These are phyloP conservation scores for Nothocercus nigrocapillus DNA, from an alignment of 2,113 vertebrate species.

Conservation along the genomic window DNA sequence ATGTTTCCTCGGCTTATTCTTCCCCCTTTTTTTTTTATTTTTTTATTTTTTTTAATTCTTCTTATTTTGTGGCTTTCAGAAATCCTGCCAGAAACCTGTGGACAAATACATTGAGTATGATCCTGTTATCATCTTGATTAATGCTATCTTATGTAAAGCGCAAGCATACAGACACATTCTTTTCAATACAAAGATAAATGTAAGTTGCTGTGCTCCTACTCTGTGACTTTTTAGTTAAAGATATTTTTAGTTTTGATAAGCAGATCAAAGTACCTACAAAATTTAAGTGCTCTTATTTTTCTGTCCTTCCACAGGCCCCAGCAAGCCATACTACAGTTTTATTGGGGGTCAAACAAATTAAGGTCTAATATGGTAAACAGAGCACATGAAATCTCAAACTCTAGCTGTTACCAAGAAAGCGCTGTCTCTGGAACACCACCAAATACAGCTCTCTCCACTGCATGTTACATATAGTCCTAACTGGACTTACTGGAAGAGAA, in stretches of 20 bases:
- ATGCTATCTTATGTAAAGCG: slow-evolving; percentile 94
- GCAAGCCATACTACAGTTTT: neutral
- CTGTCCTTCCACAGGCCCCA: neutral
- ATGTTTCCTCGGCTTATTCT: neutral
- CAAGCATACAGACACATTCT: slow-evolving; percentile 96
- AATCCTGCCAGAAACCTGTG: slow-evolving; percentile 94
- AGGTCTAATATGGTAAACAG: neutral
- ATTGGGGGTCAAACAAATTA: neutral
- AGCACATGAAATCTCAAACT: neutral
- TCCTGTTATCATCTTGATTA: slow-evolving; percentile 97
- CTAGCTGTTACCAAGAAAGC: neutral
- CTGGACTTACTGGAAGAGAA: neutral
- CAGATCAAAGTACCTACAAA: neutral
- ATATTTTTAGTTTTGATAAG: neutral
- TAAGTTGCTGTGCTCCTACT: slow-evolving; percentile 76
- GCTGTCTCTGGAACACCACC: neutral
- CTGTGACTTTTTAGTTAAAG: neutral
- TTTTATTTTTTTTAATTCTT: neutral
- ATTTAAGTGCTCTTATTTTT: neutral
- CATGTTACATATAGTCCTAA: neutral
- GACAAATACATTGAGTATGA: slow-evolving; percentile 99
- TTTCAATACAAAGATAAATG: slow-evolving; percentile 93
- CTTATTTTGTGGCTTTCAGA: slow-evolving; percentile 79
- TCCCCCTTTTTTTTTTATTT: neutral
- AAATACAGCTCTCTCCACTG: neutral